These are phyloP conservation scores for Cottus gobio DNA, from an alignment of 2,113 vertebrate genomes.

Conservation along the genomic window DNA sequence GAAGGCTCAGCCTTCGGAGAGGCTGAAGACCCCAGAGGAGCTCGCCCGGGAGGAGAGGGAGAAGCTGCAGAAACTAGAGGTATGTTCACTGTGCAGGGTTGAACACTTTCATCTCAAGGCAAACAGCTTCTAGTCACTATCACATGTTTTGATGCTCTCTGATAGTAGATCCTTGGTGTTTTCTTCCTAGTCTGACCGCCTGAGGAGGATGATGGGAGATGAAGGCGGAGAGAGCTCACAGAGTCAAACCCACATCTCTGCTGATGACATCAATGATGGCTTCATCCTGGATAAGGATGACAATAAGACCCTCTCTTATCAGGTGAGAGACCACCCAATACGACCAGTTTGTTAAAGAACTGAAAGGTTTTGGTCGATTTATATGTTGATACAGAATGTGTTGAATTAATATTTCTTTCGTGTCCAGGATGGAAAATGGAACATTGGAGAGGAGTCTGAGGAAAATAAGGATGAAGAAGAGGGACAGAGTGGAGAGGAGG, in stretches of 20 bases:
- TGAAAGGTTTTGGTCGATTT: neutral
- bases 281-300: slow-evolving; percentile 91
- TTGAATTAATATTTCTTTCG: neutral
- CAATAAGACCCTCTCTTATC: slow-evolving; percentile 87
- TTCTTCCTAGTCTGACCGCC: slow-evolving; percentile 86
- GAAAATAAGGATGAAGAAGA: slow-evolving; percentile 59
- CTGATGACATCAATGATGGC: slow-evolving; percentile 93
- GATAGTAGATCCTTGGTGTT: neutral
- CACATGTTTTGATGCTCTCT: neutral
- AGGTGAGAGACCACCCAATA: slow-evolving; percentile 73
- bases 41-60: slow-evolving; percentile 89
- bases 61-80: slow-evolving; percentile 90
- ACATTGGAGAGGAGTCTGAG: slow-evolving; percentile 55
- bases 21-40: slow-evolving; percentile 92
- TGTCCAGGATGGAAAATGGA: slow-evolving; percentile 88
- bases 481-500: slow-evolving; percentile 36
- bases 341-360: too few species aligned
- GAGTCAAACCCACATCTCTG: slow-evolving; percentile 85
- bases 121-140: neutral
- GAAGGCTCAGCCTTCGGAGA: slow-evolving; percentile 94
- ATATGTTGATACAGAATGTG: neutral
- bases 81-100: slow-evolving; percentile 38
- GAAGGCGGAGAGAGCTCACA: slow-evolving; percentile 60
- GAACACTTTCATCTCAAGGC: neutral
- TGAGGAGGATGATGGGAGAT: slow-evolving; percentile 91